A percentile compares a stretch with the other conserved stretches of the same genome.
These are phyloP conservation scores for Acanthoscelides obtectus DNA, from an alignment of 2,888 invertebrate genomes.

Conservation along the genomic window DNA sequence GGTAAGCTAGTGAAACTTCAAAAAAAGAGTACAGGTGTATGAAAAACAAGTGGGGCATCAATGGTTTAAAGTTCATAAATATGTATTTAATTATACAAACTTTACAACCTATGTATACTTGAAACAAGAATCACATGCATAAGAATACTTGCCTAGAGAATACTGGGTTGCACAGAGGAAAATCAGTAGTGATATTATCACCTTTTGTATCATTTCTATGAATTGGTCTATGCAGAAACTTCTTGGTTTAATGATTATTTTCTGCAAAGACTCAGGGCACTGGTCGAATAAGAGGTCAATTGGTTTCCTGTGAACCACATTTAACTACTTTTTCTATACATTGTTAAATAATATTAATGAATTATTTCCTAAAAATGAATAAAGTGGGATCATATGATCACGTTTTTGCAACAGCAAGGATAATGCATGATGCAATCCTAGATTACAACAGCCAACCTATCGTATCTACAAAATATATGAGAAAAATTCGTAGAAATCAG, in stretches of 20 bases:
- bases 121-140: neutral
- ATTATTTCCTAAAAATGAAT: neutral
- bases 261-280: neutral
- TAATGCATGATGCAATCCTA: neutral
- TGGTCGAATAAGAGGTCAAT: neutral
- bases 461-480: neutral
- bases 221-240: neutral
- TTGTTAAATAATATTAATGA: neutral
- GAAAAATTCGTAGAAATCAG: neutral
- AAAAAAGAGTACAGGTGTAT: too few relatives aligned
- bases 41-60: too few relatives aligned
- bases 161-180: neutral
- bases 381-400: neutral
- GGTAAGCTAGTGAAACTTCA: too few relatives aligned
- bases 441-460: neutral
- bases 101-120: neutral
- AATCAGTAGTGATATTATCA: neutral
- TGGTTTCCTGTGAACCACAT: neutral
- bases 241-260: neutral
- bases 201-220: neutral
- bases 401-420: neutral
- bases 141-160: neutral
- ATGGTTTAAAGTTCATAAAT: neutral
- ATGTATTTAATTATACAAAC: neutral
- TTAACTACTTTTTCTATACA: neutral